Evolutionary conservation across 2,888 invertebrate species (phyloP), one percentile per base, ranked within the genome.

Genomic region (Caenorhabditis macrosperma): DNA sequence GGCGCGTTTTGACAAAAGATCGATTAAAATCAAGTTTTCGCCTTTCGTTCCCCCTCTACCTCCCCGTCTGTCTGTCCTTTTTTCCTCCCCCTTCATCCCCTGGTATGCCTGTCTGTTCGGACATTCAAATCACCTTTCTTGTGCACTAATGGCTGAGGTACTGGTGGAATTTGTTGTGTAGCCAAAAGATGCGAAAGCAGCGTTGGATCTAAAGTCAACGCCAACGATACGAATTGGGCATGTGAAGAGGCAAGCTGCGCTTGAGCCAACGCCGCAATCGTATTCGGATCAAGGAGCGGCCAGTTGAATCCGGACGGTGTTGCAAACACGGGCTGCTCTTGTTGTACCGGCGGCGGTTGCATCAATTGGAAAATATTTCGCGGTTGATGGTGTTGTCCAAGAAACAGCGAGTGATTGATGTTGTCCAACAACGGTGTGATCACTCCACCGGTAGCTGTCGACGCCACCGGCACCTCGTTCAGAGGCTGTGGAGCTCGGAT

Each of bases 111-210:
- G 50, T 26, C n/a, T 30, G 52, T 22, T 52, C 30, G 28, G 12
- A 15, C 17, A 30, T 52, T 12, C n/a, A 3, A 44, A 46, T 64
- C 60, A 69, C 80, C 80, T 80, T 75, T 75, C 61, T 66, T 75
- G 55, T 80, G 80, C 50, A 80, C 75, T 57, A 76, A 50, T 60
- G 80, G 80, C 35, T 80, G 80, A 12, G 75, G 71, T 55, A 71
- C 48, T 30, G 66, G 71, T 7, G 80, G 80, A 20, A 80, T 57
- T 41, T 71, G 63, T 26, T 80, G 80, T 24, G 80, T 67, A 10
- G 83, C 80, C 57, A 83, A 54, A 71, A 82, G 75, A 35, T 83
- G 83, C 1, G 83, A 80, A 9, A 83, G 63, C 17, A 83, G 50
- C 22, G 82, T 66, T 24, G 83, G 83, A 64, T 83, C 83, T 12